Conservation (phyloP, 2,113 vertebrate genomes). For the Oryzias woworae region DNA sequence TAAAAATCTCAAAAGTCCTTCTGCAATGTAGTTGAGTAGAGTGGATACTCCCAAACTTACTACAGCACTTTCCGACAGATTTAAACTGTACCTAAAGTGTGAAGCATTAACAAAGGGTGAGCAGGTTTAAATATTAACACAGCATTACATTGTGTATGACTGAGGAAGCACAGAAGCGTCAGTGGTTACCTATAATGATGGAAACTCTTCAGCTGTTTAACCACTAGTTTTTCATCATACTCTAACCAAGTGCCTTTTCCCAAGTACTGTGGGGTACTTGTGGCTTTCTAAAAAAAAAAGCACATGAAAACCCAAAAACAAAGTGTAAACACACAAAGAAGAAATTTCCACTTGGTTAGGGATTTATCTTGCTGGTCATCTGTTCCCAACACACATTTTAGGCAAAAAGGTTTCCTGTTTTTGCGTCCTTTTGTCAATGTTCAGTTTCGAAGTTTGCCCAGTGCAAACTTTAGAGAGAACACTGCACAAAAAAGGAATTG, state of each 20-base stretch:
- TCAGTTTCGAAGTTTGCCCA: constrained; percentile 71
- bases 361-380: constrained; percentile 94
- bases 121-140: constrained; percentile 79
- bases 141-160: constrained; percentile 50
- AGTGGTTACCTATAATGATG: constrained; percentile 34
- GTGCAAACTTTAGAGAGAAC: constrained; percentile 87
- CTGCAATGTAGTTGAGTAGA: background rate
- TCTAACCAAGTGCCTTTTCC: constrained; percentile 42
- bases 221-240: constrained; percentile 24
- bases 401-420: constrained; percentile 96
- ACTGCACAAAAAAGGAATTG: background rate
- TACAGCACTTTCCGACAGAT: constrained; percentile 9
- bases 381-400: constrained; percentile 89
- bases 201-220: constrained; percentile 19
- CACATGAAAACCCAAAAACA: constrained; percentile 41
- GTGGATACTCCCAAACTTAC: constrained; percentile 1
- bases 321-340: constrained; percentile 82
- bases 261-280: constrained; percentile 87
- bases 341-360: constrained; percentile 96
- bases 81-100: constrained; percentile 42
- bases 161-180: constrained; percentile 51
- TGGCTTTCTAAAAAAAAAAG: constrained; percentile 67
- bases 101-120: constrained; percentile 75
- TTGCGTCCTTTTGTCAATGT: constrained; percentile 92
- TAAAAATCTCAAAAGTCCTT: constrained; percentile 8